phyloP scores from a whole-genome alignment of 1,140 invertebrate species.

The Parasteatoda tepidariorum region DNA sequence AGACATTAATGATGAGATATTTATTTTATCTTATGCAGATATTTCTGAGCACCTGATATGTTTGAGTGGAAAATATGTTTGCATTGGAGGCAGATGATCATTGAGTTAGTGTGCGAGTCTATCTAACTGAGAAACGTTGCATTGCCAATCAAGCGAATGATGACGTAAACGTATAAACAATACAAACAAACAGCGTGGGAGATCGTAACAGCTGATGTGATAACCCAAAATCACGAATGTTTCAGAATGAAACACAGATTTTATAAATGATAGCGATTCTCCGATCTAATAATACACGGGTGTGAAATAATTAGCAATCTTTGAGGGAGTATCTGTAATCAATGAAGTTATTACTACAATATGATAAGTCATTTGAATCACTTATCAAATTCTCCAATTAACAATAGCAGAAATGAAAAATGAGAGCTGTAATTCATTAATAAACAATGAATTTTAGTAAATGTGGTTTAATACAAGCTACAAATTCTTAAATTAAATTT shows the following conservation, averaged over 20 bases:
- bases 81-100: not conserved
- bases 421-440: too few relatives aligned
- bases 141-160: not conserved
- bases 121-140: not conserved
- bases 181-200: slow-evolving; percentile 19
- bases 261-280: not conserved
- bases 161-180: not conserved
- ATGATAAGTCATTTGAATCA: not conserved
- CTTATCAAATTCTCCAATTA: too few relatives aligned
- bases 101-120: not conserved
- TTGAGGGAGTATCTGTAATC: not conserved
- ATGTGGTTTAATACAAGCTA: too few relatives aligned
- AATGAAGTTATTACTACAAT: not conserved
- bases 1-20: too few relatives aligned
- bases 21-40: too few relatives aligned
- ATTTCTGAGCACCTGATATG: too few relatives aligned
- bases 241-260: not conserved
- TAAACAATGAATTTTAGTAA: too few relatives aligned
- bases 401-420: too few relatives aligned
- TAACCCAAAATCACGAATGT: slow-evolving; percentile 23
- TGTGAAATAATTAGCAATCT: not conserved
- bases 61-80: too few relatives aligned
- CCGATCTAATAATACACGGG: too few relatives aligned
- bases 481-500: too few relatives aligned
- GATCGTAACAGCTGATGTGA: slow-evolving; percentile 1